Evolutionary conservation across 2,113 vertebrate genomes (phyloP).

Genomic region (Variabilichromis moorii): DNA sequence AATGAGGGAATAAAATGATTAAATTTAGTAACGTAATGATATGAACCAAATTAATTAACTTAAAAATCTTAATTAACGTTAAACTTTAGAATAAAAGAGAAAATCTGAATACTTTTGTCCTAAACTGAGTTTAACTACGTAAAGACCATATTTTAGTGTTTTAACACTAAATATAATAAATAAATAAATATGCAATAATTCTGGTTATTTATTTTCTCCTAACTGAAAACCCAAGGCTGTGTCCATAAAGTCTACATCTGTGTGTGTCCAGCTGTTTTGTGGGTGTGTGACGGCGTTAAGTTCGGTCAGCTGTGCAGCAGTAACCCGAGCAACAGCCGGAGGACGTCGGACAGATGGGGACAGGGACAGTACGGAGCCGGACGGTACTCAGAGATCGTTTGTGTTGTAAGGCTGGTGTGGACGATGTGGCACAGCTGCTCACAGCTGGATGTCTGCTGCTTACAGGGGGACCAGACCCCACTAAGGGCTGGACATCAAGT

Average conservation of each 20-base stretch:
- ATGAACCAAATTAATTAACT: background rate
- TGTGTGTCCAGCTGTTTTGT: slow-evolving; percentile 2
- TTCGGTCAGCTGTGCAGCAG: slow-evolving; percentile 37
- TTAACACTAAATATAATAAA: background rate
- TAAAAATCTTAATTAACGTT: accelerated
- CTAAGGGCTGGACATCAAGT: slow-evolving; percentile 32
- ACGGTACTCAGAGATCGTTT: background rate
- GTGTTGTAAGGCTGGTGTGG: background rate
- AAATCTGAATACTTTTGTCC: background rate
- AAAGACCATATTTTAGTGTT: background rate
- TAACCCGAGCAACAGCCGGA: background rate
- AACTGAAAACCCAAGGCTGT: background rate
- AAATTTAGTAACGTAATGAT: background rate
- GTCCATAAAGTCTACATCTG: background rate
- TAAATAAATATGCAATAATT: background rate
- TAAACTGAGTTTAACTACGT: background rate
- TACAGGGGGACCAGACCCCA: background rate
- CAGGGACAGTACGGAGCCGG: slow-evolving; percentile 8
- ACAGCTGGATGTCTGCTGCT: background rate
- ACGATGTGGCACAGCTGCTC: background rate
- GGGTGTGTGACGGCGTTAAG: background rate
- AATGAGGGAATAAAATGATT: background rate
- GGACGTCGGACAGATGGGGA: background rate
- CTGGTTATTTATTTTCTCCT: background rate
- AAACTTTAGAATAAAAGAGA: background rate